phyloP scores from a whole-genome alignment of 1,140 invertebrate genomes.

The Hermatobates lingyangjiaoensis region DNA sequence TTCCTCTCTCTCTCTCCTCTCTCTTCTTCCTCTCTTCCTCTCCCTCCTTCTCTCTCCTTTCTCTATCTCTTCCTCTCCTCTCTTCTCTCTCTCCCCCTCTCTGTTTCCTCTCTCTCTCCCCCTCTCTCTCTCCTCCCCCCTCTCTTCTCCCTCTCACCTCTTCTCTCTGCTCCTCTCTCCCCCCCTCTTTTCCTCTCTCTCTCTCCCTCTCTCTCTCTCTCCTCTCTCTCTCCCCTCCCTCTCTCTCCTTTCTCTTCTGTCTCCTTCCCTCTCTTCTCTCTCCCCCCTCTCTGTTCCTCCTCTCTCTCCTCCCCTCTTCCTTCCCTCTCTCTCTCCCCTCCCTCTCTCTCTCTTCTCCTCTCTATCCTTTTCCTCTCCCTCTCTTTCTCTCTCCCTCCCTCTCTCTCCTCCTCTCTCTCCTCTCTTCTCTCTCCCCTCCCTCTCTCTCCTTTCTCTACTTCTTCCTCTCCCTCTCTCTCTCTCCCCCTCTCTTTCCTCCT shows the following conservation, averaged over 20 bases:
- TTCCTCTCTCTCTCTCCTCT: no score
- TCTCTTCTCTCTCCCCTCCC: not conserved
- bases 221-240: not conserved
- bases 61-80: not conserved
- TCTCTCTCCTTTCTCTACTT: no score
- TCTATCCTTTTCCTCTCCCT: not conserved
- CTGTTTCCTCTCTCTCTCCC: not conserved
- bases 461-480: no score
- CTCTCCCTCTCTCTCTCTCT: not conserved
- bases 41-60: not conserved
- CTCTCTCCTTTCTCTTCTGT: slow-evolving; percentile 1
- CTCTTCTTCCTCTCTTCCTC: no score
- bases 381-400: not conserved
- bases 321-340: slow-evolving; percentile 1
- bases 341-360: not conserved
- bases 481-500: no score
- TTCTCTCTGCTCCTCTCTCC: slow-evolving; percentile 1
- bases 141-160: slow-evolving; percentile 2
- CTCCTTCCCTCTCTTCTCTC: not conserved
- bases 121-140: slow-evolving; percentile 1
- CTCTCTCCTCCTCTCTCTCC: not conserved
- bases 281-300: not conserved
- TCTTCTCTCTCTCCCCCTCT: slow-evolving; percentile 1
- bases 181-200: not conserved
- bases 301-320: not conserved